Conservation (phyloP, 2,797 vertebrate species). For the Lagocephalus sceleratus region DNA sequence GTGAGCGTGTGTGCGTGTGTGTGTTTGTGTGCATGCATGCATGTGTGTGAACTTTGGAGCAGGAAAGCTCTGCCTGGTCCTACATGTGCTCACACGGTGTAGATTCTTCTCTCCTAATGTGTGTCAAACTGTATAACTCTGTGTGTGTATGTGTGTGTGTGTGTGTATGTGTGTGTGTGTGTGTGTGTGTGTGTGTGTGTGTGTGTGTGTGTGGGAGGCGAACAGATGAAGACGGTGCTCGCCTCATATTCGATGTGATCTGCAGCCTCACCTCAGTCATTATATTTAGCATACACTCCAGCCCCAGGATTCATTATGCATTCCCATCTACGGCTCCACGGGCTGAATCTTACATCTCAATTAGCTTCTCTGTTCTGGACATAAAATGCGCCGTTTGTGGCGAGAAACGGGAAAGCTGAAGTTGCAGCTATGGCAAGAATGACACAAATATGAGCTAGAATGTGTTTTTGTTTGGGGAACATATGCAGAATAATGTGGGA, state of each 20-base stretch:
- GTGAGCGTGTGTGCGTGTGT: conserved; percentile 33
- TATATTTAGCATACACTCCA: conserved; percentile 66
- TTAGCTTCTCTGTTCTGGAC: conserved; percentile 61
- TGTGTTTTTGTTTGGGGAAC: too few species aligned
- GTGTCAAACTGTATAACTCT: conserved; percentile 11
- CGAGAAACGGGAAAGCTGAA: conserved; percentile 36
- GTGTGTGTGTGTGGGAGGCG: conserved; percentile 50
- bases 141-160: conserved; percentile 15
- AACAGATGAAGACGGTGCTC: conserved; percentile 58
- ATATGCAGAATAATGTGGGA: not conserved
- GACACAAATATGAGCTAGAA: not conserved
- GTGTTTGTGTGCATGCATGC: conserved; percentile 37
- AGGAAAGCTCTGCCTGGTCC: conserved; percentile 37
- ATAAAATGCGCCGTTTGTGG: conserved; percentile 52
- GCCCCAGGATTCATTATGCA: conserved; percentile 62
- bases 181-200: conserved; percentile 23
- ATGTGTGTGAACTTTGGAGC: conserved; percentile 46
- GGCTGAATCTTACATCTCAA: conserved; percentile 66
- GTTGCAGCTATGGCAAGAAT: conserved; percentile 13
- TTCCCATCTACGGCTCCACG: conserved; percentile 51
- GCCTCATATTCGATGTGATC: conserved; percentile 64
- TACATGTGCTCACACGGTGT: conserved; percentile 28
- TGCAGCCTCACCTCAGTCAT: conserved; percentile 65
- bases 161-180: conserved; percentile 12
- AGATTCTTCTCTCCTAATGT: conserved; percentile 6